phyloP scores from a whole-genome alignment of 92 coral and sea anemone genomes.

The Anthopleura xanthogrammica region DNA sequence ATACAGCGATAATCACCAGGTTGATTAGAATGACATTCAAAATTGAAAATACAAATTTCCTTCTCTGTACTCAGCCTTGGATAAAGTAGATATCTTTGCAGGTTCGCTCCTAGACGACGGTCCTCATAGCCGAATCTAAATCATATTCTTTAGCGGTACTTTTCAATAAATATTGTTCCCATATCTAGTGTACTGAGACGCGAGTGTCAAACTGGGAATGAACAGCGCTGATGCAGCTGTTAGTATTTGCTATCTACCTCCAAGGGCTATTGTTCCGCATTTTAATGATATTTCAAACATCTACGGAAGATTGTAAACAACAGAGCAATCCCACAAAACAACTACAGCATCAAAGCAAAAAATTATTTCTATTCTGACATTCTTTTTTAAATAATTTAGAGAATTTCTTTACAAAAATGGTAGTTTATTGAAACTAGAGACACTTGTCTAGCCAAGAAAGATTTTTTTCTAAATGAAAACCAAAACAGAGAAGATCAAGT shows the following conservation, averaged over 20 bases:
- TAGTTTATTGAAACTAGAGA: not conserved
- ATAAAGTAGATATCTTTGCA: no score
- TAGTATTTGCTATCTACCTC: not conserved
- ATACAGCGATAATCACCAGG: not conserved
- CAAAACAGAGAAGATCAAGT: not conserved
- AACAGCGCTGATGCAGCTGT: not conserved
- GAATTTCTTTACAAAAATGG: not conserved
- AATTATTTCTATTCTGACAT: not conserved
- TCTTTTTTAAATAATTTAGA: not conserved
- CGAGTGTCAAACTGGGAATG: not conserved
- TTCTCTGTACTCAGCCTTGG: not conserved
- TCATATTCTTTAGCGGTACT: no score
- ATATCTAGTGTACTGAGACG: no score
- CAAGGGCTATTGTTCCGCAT: slow-evolving; percentile 3
- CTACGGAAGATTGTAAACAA: not conserved
- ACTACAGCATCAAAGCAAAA: not conserved
- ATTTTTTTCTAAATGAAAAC: not conserved
- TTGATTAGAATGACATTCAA: not conserved
- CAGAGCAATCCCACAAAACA: not conserved
- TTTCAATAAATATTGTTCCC: no score
- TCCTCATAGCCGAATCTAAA: no score
- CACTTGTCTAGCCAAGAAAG: not conserved
- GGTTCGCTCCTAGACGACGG: no score
- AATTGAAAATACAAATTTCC: not conserved
- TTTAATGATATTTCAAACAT: not conserved